Conservation (phyloP, 2,797 vertebrate species). For the Rhinoraja longicauda region DNA sequence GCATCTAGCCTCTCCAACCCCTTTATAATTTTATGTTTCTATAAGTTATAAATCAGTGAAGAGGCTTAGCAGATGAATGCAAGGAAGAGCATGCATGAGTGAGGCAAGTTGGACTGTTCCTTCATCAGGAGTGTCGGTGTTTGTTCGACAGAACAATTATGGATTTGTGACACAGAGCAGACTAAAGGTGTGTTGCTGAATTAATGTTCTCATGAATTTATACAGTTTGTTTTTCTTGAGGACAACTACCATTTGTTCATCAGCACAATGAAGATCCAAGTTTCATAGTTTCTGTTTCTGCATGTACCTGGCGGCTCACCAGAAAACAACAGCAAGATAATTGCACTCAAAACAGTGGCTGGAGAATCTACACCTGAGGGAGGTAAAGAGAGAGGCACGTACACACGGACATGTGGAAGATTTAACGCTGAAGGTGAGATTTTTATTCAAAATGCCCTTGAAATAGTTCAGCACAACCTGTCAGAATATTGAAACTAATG, state of each 20-base stretch:
- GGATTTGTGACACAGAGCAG: not conserved
- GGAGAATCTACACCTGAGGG: not conserved
- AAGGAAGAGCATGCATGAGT: not conserved
- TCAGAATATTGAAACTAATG: not conserved
- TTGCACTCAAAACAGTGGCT: not conserved
- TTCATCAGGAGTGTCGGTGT: not conserved
- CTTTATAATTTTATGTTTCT: too few relatives aligned
- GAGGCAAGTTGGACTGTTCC: not conserved
- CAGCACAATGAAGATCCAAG: not conserved
- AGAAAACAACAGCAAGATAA: not conserved
- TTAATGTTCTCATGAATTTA: not conserved
- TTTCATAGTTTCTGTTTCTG: not conserved
- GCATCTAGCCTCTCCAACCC: too few relatives aligned
- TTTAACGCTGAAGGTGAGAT: not conserved
- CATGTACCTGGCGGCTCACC: not conserved
- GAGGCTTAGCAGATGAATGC: not conserved
- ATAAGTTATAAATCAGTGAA: too few relatives aligned
- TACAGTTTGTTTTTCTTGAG: not conserved
- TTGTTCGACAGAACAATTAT: not conserved
- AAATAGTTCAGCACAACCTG: not conserved
- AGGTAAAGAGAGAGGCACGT: not conserved
- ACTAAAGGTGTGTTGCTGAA: not conserved
- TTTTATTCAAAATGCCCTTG: not conserved
- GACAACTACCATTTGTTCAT: not conserved
- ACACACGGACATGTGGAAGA: not conserved